A percentile compares a stretch with the other conserved stretches of the same genome.
These are phyloP conservation scores for Parasteatoda lunata DNA, from an alignment of 2,888 invertebrate genomes.

Conservation along the genomic window DNA sequence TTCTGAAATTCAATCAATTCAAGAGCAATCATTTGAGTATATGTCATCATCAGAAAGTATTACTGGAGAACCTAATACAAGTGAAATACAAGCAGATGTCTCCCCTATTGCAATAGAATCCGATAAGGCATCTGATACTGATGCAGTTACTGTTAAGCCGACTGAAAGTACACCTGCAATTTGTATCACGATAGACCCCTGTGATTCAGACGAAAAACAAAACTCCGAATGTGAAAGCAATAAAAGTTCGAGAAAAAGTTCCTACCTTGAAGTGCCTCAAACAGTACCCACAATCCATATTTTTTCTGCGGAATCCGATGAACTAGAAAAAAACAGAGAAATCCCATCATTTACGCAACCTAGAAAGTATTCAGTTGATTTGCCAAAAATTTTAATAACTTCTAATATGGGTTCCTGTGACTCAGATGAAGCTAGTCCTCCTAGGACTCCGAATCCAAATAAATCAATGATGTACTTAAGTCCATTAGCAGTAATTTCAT, in stretches of 20 bases:
- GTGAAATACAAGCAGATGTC: slow-evolving; percentile 64
- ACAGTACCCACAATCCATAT: slow-evolving; percentile 60
- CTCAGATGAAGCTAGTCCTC: slow-evolving; percentile 80
- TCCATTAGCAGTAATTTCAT: slow-evolving; percentile 67
- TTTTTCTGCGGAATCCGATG: slow-evolving; percentile 54
- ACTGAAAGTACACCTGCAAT: slow-evolving; percentile 23
- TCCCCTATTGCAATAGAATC: slow-evolving; percentile 41
- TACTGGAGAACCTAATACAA: slow-evolving; percentile 53
- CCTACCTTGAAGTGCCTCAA: slow-evolving; percentile 68
- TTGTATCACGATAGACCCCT: slow-evolving; percentile 48
- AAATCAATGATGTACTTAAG: slow-evolving; percentile 69
- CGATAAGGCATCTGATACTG: slow-evolving; percentile 7
- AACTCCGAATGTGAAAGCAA: slow-evolving; percentile 50
- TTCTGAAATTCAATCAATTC: slow-evolving; percentile 63
- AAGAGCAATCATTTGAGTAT: slow-evolving; percentile 68
- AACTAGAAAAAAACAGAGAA: slow-evolving; percentile 24
- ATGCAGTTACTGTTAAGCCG: slow-evolving; percentile 1
- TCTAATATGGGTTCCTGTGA: slow-evolving; percentile 84
- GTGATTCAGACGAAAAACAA: slow-evolving; percentile 51
- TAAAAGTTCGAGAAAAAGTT: slow-evolving; percentile 53
- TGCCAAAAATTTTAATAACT: slow-evolving; percentile 79
- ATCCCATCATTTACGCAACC: slow-evolving; percentile 21
- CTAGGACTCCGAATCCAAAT: slow-evolving; percentile 78
- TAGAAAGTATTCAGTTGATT: slow-evolving; percentile 70
- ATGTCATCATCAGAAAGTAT: slow-evolving; percentile 68